These are phyloP conservation scores for Chaetops frenatus DNA, from an alignment of 2,113 vertebrate species.

Conservation along the genomic window DNA sequence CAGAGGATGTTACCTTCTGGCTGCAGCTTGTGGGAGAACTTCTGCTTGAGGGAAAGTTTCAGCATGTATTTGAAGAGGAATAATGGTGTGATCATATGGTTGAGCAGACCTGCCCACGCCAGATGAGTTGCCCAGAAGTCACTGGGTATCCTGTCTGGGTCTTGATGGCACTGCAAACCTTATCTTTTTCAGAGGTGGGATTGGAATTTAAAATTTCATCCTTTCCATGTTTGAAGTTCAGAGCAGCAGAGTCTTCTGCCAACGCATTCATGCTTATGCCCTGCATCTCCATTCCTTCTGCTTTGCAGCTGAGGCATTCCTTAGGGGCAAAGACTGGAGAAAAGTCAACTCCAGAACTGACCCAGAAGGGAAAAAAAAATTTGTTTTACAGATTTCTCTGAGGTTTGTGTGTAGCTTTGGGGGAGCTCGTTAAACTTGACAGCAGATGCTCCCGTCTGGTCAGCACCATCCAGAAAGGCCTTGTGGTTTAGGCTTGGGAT, in stretches of 20 bases:
- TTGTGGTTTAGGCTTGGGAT: slow-evolving; percentile 29
- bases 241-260: background rate
- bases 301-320: background rate
- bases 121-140: background rate
- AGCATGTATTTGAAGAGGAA: background rate
- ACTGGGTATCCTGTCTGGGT: background rate
- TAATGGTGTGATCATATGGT: background rate
- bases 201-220: background rate
- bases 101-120: background rate
- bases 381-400: slow-evolving; percentile 20
- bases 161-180: background rate
- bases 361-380: background rate
- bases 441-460: slow-evolving; percentile 21
- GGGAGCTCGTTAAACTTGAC: background rate
- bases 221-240: background rate
- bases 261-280: background rate
- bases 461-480: background rate
- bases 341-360: background rate
- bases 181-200: background rate
- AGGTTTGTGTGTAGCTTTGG: slow-evolving; percentile 39
- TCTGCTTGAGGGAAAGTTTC: background rate
- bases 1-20: background rate
- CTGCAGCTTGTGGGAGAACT: background rate
- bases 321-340: background rate
- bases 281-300: background rate